A percentile compares a stretch with the other conserved stretches of the same genome.
These are phyloP conservation scores for Hippocampus kuda DNA, from an alignment of 2,797 vertebrate species.

Conservation along the genomic window DNA sequence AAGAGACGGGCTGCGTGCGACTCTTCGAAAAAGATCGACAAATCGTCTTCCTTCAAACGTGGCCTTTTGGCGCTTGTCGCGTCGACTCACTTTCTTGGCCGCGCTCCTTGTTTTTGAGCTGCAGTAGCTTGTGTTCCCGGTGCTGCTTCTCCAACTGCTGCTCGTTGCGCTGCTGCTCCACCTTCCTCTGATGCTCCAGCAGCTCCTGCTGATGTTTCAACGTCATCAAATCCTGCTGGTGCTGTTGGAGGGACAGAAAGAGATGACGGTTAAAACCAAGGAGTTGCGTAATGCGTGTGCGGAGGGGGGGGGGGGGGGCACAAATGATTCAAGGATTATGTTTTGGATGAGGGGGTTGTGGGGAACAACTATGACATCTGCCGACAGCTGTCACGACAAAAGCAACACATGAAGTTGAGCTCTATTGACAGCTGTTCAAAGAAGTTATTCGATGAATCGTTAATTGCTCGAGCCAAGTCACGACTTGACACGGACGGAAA, in stretches of 20 bases:
- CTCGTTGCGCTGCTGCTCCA: conserved; percentile 88
- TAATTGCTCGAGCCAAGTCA: too few species aligned
- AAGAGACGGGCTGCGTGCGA: not conserved
- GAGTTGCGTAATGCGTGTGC: too few species aligned
- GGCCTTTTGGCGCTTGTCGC: not conserved
- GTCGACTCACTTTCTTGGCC: conserved; percentile 88
- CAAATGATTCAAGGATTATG: not conserved
- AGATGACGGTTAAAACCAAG: not conserved
- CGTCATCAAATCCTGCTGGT: conserved; percentile 91
- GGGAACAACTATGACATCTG: too few species aligned
- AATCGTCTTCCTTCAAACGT: not conserved
- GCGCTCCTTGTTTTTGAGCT: conserved; percentile 95
- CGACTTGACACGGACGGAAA: too few species aligned
- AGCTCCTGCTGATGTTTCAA: conserved; percentile 96
- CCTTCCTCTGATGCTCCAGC: conserved; percentile 91
- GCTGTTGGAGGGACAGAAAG: conserved; percentile 59
- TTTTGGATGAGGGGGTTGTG: not conserved
- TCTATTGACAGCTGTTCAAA: not conserved
- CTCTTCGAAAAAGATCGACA: not conserved
- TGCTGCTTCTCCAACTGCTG: conserved; percentile 95
- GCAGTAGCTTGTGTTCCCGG: conserved; percentile 88
- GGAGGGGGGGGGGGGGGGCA: not conserved
- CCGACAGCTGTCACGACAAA: not conserved
- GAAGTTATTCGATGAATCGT: too few species aligned
- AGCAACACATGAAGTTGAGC: too few species aligned